Conservation (phyloP, 2,888 invertebrate genomes). For the Dorcus parallelipipedus region DNA sequence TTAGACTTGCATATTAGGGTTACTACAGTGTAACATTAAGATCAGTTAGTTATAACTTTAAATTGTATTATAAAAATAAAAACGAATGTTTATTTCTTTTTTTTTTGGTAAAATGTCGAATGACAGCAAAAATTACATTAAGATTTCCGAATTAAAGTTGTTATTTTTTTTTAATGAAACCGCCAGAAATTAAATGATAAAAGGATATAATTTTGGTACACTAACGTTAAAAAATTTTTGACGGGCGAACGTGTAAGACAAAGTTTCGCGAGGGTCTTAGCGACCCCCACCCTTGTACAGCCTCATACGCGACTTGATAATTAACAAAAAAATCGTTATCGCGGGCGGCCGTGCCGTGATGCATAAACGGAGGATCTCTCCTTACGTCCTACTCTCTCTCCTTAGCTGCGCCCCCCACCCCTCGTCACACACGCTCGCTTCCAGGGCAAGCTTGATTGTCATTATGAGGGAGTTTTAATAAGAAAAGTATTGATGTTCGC, state of each 20-base stretch:
- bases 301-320: conserved; percentile 52
- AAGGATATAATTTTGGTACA: conserved; percentile 4
- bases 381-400: conserved; percentile 32
- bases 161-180: not conserved
- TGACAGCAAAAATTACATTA: no score
- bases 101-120: no score
- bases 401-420: conserved; percentile 17
- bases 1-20: no score
- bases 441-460: conserved; percentile 45
- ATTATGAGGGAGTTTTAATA: conserved; percentile 51
- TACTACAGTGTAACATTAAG: no score
- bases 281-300: conserved; percentile 33
- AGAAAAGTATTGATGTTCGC: conserved; percentile 51
- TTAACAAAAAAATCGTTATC: conserved; percentile 53
- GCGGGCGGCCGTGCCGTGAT: conserved; percentile 48
- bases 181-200: not conserved
- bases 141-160: not conserved
- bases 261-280: conserved; percentile 30
- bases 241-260: conserved; percentile 27
- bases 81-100: no score
- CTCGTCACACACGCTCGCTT: conserved; percentile 40
- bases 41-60: not conserved
- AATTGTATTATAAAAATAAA: not conserved
- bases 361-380: conserved; percentile 49
- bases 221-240: conserved; percentile 21